Evolutionary conservation across 1,140 invertebrate genomes (phyloP), one percentile per base, ranked within the genome.

Genomic region (Drosophila pectinifera): DNA sequence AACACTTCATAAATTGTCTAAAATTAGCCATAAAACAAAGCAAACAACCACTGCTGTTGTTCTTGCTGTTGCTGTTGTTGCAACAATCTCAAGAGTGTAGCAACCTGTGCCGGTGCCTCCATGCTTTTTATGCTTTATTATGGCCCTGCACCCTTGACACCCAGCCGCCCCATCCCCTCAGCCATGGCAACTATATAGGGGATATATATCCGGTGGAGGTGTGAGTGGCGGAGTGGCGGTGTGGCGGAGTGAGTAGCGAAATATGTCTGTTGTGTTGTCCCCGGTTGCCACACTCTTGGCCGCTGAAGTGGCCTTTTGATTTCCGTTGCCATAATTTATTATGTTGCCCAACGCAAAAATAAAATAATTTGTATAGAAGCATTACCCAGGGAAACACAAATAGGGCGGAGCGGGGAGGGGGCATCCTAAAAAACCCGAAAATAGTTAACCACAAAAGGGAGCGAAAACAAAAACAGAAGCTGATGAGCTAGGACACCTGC

Each of bases 1-100:
- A 88, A 88, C 84, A 88, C 84, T 88, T 89, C 84, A 88, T 88
- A 90, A 88, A 88, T 88, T 88, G 85, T 89, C 84, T 88, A 88
- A 89, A 88, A 88, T 88, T 88, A 84, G 80, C 80, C 73, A 84
- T 88, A 84, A 89, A 89, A 63, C 76, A 83, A 76, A 67, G 62
- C 65, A 67, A 73, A 55, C 78, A 79, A 55, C 45, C 41, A n/a
- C n/a, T n/a, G n/a, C n/a, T n/a, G n/a, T n/a, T n/a, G 39, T 18
- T 41, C 18, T 67, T 43, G 39, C 39, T 65, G 36, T 76, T 42
- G 34, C 18, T 53, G 54, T 36, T 43, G 54, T 26, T 56, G 57
- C 67, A 78, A 41, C 68, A 43, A 59, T 31, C 68, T 73, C 54
- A 59, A 73, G 69, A 45, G 69, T 59, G 45, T 59, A 51, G 54